A percentile compares a stretch with the other conserved stretches of the same genome.
Conservation (phyloP, 1,140 invertebrate genomes). For the Aphelenchoides besseyi region DNA sequence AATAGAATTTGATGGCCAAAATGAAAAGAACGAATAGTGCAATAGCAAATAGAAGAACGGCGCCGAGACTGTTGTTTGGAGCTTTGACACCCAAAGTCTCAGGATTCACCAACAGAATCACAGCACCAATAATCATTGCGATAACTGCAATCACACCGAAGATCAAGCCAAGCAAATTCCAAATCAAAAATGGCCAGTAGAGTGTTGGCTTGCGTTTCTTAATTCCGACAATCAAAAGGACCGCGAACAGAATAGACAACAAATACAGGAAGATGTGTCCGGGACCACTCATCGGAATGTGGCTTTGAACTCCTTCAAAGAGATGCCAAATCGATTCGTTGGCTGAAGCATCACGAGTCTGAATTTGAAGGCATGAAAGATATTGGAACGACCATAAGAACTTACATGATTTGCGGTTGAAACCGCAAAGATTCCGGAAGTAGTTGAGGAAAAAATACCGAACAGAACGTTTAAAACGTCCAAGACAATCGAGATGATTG, state of each 20-base stretch:
- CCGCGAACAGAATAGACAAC: background rate
- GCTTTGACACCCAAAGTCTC: background rate
- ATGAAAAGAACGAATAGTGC: background rate
- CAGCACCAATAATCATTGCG: background rate
- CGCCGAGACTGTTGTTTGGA: background rate
- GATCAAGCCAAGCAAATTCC: background rate
- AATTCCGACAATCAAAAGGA: background rate
- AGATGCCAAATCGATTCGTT: background rate
- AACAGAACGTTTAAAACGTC: background rate
- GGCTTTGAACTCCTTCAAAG: background rate
- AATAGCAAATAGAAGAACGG: background rate
- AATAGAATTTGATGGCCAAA: background rate
- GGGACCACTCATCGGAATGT: background rate
- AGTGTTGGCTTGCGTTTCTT: background rate
- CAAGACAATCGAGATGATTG: background rate
- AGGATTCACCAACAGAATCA: background rate
- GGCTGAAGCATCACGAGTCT: no score
- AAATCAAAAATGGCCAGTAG: background rate
- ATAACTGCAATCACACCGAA: background rate
- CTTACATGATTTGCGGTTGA: background rate
- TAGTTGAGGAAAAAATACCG: no score
- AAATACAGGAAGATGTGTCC: background rate
- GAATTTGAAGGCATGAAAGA: background rate
- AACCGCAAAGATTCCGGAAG: background rate
- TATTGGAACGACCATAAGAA: background rate